A percentile compares a stretch with the other conserved stretches of the same genome.
Evolutionary conservation across 2,888 invertebrate genomes (phyloP).

Genomic region (Galeopsomyia nigrocyanea): DNA sequence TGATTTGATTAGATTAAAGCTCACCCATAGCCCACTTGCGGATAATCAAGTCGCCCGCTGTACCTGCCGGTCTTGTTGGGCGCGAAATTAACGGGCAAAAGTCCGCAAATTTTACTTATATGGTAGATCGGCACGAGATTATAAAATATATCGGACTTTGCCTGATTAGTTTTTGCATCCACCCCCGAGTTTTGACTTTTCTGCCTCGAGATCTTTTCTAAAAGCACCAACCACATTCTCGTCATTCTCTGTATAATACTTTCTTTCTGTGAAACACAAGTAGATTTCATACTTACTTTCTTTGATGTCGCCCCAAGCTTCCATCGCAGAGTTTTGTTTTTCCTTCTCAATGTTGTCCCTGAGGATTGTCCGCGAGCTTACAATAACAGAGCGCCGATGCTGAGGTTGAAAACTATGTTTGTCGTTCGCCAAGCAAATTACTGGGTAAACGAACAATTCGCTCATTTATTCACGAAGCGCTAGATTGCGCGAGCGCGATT

Average conservation of each 20-base stretch:
- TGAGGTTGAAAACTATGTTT: too few relatives aligned
- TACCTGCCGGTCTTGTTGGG: conserved; percentile 54
- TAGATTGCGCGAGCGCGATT: too few relatives aligned
- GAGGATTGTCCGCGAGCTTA: too few relatives aligned
- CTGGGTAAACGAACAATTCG: conserved; percentile 8
- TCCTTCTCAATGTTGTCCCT: neutral
- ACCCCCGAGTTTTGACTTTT: too few relatives aligned
- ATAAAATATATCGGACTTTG: conserved; percentile 58
- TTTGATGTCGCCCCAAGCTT: conserved; percentile 24
- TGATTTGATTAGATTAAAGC: neutral
- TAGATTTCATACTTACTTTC: conserved; percentile 13
- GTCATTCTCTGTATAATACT: neutral
- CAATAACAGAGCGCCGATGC: neutral
- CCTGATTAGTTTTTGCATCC: neutral
- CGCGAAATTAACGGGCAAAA: conserved; percentile 60
- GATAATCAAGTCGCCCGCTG: conserved; percentile 50
- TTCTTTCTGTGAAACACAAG: neutral
- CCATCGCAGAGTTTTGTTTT: conserved; percentile 14
- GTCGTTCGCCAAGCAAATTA: neutral
- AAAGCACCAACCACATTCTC: neutral
- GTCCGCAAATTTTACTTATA: conserved; percentile 60
- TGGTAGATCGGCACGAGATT: conserved; percentile 63
- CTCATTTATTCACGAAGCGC: neutral
- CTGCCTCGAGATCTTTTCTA: neutral
- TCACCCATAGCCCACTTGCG: conserved; percentile 61